Conservation (phyloP, 2,797 vertebrate species). For the Anabacerthia variegaticeps region DNA sequence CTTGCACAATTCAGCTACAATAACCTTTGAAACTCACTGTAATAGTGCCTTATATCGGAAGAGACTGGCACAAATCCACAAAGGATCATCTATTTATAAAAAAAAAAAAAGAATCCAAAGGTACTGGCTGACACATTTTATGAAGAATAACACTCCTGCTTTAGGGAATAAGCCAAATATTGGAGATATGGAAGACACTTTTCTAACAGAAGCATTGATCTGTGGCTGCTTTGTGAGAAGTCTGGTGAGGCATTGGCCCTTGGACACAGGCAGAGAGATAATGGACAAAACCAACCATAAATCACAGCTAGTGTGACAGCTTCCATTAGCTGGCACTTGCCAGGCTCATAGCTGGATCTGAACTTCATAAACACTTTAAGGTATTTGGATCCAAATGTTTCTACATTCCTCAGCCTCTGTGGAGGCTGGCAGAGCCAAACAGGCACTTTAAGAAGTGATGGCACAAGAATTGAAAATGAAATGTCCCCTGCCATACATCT, state of each 20-base stretch:
- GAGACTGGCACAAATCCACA: not conserved
- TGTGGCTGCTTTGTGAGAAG: not conserved
- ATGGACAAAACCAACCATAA: not conserved
- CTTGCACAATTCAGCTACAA: not conserved
- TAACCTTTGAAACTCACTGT: not conserved
- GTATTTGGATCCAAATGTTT: not conserved
- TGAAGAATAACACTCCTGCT: not conserved
- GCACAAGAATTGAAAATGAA: not conserved
- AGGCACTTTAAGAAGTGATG: conserved; percentile 12
- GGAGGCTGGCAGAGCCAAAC: conserved; percentile 17
- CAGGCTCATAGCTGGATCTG: not conserved
- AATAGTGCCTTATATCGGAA: not conserved
- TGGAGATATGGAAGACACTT: not conserved
- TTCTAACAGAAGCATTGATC: not conserved
- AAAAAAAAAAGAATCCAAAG: not conserved
- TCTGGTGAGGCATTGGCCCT: not conserved
- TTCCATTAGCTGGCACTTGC: conserved; percentile 3
- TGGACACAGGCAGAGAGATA: not conserved
- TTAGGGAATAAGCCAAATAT: conserved; percentile 19
- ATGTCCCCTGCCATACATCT: not conserved
- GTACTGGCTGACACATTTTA: conserved; percentile 22
- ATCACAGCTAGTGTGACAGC: not conserved
- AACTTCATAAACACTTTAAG: conserved; percentile 22
- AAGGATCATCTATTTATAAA: conserved; percentile 20
- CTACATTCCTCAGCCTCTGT: not conserved